Percentiles rank a stretch among this genome's conserved stretches.
Evolutionary conservation across 2,797 vertebrate species (phyloP).

Genomic region (Tragelaphus eurycerus): DNA sequence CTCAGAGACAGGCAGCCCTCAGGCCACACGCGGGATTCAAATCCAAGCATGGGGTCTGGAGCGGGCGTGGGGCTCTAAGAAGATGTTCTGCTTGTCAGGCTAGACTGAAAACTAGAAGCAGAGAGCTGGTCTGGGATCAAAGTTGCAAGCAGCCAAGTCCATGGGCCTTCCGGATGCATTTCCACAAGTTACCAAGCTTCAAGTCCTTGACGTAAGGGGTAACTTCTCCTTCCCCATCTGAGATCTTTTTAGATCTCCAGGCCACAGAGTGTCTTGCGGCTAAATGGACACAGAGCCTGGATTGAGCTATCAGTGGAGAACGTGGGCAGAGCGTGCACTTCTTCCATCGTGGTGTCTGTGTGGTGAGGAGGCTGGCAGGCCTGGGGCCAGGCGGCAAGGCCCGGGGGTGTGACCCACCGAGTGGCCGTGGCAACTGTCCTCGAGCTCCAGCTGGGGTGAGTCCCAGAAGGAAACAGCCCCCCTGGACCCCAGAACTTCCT

Average conservation of each 20-base stretch:
- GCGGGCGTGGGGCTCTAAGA: not conserved
- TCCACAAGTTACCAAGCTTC: not conserved
- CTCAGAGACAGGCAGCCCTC: not conserved
- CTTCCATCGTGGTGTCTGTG: not conserved
- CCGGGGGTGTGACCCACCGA: not conserved
- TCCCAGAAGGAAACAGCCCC: not conserved
- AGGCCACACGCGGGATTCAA: not conserved
- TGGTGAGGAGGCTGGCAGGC: not conserved
- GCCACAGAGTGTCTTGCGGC: not conserved
- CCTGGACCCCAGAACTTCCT: not conserved
- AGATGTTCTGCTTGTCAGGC: not conserved
- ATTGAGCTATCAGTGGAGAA: not conserved
- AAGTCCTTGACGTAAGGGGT: not conserved
- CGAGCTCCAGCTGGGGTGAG: not conserved
- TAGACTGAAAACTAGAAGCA: not conserved
- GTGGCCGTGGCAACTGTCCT: not conserved
- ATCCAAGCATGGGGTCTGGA: not conserved
- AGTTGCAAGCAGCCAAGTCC: not conserved
- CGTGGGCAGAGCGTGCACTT: not conserved
- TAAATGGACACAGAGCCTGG: not conserved
- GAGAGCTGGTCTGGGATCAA: not conserved
- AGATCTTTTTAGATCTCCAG: not conserved
- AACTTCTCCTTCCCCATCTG: not conserved
- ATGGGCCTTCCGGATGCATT: not conserved
- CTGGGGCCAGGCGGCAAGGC: not conserved